Percentiles rank a stretch among this genome's conserved stretches.
Evolutionary conservation across 1,140 invertebrate species (phyloP).

Genomic region (Sinonovacula constricta): DNA sequence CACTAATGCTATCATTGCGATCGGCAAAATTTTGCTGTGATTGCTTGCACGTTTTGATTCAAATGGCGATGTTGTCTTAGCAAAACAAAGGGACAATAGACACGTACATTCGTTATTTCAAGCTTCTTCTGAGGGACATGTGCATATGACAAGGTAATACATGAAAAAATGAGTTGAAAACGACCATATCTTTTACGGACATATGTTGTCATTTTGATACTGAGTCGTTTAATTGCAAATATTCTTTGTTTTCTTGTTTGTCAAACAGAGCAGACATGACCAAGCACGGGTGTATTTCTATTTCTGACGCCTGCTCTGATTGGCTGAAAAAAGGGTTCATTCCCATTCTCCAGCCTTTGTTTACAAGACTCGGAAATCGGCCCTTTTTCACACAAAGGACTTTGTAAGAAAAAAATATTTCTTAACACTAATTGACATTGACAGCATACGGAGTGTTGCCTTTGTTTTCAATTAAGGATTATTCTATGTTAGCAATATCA

Average conservation of each 20-base stretch:
- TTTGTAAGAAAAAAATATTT: background rate
- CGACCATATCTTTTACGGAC: too few species aligned
- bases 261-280: conserved; percentile 57
- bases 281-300: conserved; percentile 61
- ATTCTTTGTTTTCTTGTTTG: conserved; percentile 4
- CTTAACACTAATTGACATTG: background rate
- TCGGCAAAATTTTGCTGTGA: conserved; percentile 38
- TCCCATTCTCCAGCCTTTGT: conserved; percentile 41
- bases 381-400: background rate
- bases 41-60: conserved; percentile 36
- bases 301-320: conserved; percentile 57
- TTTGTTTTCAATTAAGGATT: background rate
- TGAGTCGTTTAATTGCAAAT: background rate
- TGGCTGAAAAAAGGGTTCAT: conserved; percentile 50
- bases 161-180: background rate
- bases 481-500: background rate
- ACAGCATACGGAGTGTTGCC: background rate
- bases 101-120: background rate
- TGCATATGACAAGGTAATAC: background rate
- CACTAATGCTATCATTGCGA: conserved; percentile 1
- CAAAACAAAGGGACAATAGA: background rate
- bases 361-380: background rate
- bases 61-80: conserved; percentile 25
- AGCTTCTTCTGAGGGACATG: background rate
- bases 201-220: conserved; percentile 1